Base-by-base conservation (phyloP, 2,113 vertebrate species). In the Dolichallabes microphthalmus region DNA sequence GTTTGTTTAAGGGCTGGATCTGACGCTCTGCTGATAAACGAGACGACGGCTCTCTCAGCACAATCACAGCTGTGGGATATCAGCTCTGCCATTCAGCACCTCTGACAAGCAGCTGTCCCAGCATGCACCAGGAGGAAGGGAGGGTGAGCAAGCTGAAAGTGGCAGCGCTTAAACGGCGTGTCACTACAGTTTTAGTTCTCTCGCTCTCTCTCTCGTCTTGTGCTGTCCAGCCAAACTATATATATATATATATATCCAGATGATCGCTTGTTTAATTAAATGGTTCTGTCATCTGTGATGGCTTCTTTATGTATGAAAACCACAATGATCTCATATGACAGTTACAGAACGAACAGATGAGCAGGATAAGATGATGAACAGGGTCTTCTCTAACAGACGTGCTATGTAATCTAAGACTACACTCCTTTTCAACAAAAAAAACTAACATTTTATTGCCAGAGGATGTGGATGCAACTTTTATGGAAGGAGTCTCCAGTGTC, bases 61-160 rank as follows among this genome's bases (percentile, higher is more conserved):
- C 11, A 71, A 85, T 60, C 25, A 22, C 57, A 74, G 19, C 66
- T 12, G 6, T 30, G 60, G 74, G 60, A 84, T 25, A 35, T 53
- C 45, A 55, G 69, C 22, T 64, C 71, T 55, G 25, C 32, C 73
- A 14, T 39, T 63, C 63, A 27, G 19, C 30, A 27, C 14, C 6
- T 52, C 61, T 68, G 75, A 79, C 64, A 30, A 58, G 35, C 69
- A 39, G 77, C 52, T 12, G 30, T 68, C 60, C 74, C 83, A 79
- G 61, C n/a, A 78, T 85, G 84, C 77, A 71, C 64, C 35, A 11
- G 1, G 73, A 6, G 39, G 32, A 35, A 35, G 32, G 5, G 39
- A 45, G 20, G 73, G 55, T 9, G 25, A 27, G 80, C n/a, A 14
- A 20, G 55, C 39, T 5, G 50, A 60, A 58, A 17, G 82, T 5